phyloP scores from a whole-genome alignment of 2,797 vertebrate species.

The Arnoldichthys spilopterus region DNA sequence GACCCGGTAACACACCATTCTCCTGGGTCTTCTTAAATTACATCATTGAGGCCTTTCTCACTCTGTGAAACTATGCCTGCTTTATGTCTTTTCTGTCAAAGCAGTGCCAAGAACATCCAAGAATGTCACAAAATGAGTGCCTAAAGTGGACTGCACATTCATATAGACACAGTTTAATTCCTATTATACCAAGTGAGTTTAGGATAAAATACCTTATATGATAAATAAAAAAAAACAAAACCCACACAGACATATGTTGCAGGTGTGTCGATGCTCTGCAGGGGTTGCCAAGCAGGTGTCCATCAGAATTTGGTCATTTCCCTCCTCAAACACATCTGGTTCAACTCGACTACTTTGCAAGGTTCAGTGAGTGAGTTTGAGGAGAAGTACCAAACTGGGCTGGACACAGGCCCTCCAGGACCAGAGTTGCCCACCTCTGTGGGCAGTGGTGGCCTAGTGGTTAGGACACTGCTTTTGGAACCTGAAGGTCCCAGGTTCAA shows the following conservation, averaged over 20 bases:
- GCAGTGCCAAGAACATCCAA: background rate
- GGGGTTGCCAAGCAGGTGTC: too few relatives aligned
- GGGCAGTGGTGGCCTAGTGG: too few relatives aligned
- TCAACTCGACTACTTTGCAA: too few relatives aligned
- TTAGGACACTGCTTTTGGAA: too few relatives aligned
- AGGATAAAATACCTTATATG: too few relatives aligned
- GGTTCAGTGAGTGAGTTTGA: too few relatives aligned
- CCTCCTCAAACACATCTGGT: too few relatives aligned
- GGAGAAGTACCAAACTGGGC: too few relatives aligned
- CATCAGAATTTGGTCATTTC: too few relatives aligned
- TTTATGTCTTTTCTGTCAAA: slow-evolving; percentile 54
- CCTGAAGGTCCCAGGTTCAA: too few relatives aligned
- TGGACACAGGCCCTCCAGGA: too few relatives aligned
- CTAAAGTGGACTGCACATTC: background rate
- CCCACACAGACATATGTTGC: background rate
- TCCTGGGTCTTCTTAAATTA: slow-evolving; percentile 27
- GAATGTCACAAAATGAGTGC: background rate
- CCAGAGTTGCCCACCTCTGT: too few relatives aligned
- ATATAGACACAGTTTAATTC: background rate
- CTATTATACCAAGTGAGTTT: background rate
- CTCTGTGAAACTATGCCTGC: slow-evolving; percentile 9
- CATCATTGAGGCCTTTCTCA: slow-evolving; percentile 21
- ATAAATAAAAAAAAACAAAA: background rate
- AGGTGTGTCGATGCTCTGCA: background rate
- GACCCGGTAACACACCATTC: slow-evolving; percentile 34